phyloP scores from a whole-genome alignment of 2,888 invertebrate genomes.

The Nomada fabriciana region DNA sequence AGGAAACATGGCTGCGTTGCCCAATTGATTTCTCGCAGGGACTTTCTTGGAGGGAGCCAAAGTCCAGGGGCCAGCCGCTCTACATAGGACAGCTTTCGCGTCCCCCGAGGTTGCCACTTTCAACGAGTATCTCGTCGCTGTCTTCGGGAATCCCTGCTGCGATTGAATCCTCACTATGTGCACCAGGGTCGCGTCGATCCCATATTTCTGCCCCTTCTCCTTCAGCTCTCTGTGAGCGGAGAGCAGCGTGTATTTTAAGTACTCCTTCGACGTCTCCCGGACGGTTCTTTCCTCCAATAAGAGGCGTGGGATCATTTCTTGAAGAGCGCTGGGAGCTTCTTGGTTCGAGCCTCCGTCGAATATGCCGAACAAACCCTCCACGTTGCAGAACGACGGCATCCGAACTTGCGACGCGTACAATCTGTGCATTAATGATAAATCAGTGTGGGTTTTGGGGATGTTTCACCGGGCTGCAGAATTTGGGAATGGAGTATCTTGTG shows the following conservation, averaged over 20 bases:
- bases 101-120: conserved; percentile 92
- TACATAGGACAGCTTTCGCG: conserved; percentile 90
- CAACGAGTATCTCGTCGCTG: conserved; percentile 87
- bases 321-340: conserved; percentile 89
- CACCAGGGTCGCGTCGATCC: conserved; percentile 90
- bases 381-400: conserved; percentile 91
- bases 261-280: conserved; percentile 92
- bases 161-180: conserved; percentile 89
- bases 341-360: conserved; percentile 92
- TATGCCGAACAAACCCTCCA: conserved; percentile 92
- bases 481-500: too few species aligned
- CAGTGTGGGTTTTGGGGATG: too few species aligned
- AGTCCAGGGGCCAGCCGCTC: conserved; percentile 88
- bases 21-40: conserved; percentile 87
- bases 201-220: conserved; percentile 90
- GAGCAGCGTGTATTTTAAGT: conserved; percentile 93
- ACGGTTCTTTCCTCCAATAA: conserved; percentile 92
- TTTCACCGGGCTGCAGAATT: too few species aligned
- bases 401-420: conserved; percentile 92
- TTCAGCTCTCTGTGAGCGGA: conserved; percentile 92
- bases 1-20: conserved; percentile 89
- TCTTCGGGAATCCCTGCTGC: conserved; percentile 87
- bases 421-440: conserved; percentile 76
- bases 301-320: conserved; percentile 91
- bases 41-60: conserved; percentile 86